Percentiles rank a stretch among this genome's conserved stretches.
Evolutionary conservation across 2,888 invertebrate genomes (phyloP).

Genomic region (Rhogogaster chlorosoma): DNA sequence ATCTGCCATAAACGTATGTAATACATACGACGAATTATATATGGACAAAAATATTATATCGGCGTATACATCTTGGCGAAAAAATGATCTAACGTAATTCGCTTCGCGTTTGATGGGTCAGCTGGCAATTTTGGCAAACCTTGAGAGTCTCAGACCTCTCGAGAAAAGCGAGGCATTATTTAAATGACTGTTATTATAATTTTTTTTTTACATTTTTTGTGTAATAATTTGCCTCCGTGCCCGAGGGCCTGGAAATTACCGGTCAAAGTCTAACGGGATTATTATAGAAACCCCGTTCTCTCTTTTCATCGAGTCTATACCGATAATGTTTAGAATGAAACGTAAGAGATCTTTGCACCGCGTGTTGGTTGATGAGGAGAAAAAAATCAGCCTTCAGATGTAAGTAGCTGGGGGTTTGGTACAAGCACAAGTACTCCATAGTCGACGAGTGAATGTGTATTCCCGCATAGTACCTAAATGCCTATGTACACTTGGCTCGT

Average conservation of each 20-base stretch:
- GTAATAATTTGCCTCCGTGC: neutral
- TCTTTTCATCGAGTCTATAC: neutral
- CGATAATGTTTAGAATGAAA: neutral
- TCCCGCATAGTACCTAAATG: neutral
- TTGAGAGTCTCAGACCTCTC: neutral
- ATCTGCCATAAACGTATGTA: neutral
- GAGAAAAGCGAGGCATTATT: neutral
- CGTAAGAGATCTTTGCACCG: neutral
- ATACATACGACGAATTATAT: too few relatives aligned
- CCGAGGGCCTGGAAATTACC: neutral
- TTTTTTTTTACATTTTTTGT: neutral
- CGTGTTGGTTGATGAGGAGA: too few relatives aligned
- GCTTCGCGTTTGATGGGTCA: neutral
- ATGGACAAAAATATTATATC: neutral
- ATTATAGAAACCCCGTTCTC: constrained; percentile 2
- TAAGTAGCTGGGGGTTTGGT: neutral
- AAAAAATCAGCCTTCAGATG: neutral
- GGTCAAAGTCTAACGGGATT: constrained; percentile 8
- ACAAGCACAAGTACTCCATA: neutral
- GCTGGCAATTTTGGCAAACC: neutral
- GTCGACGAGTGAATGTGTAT: neutral
- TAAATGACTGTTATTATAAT: neutral
- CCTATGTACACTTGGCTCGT: neutral
- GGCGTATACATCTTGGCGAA: neutral
- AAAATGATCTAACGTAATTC: neutral